Evolutionary conservation across 2,797 vertebrate genomes (phyloP), one percentile per base, ranked within the genome.

Genomic region (Molossus molossus): DNA sequence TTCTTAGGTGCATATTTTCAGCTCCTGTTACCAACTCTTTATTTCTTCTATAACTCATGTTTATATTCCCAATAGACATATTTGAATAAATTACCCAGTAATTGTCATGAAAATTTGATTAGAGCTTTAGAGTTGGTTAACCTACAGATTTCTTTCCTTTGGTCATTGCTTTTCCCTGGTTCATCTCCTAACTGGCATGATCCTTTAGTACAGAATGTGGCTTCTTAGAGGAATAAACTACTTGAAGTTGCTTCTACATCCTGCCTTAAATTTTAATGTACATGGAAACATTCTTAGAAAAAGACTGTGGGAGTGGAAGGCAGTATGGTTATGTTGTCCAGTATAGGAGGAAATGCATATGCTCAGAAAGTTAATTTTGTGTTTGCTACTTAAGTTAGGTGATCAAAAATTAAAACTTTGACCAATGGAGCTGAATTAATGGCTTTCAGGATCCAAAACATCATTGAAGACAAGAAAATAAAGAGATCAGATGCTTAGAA

Each of bases 71-170:
- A 73, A 62, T 29, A 60, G 45, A 85, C 18, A 73, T 89, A 67
- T 89, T 72, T 85, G 73, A 25, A 55, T 72, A 79, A 72, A 15
- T 89, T 84, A 60, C 77, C 48, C 70, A 84, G 72, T 92, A 79
- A 48, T 21, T 50, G 10, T 79, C 58, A 65, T 65, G 45, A 2
- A 45, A 21, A 55, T 62, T 82, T 82, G 20, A n/a, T 69, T 76
- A 69, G 60, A 37, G 14, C 1, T 45, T 84, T 73, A 65, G 48
- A 79, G 45, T 55, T 84, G 65, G 58, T 3, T 40, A 48, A n/a
- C 5, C 21, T 53, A 18, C 17, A 92, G n/a, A 53, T 65, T 84
- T 84, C 3, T 20, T 83, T 84, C 37, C 27, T 73, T 81, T 60
- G n/a, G 13, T 60, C 27, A 79, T 45, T 80, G 57, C n/a, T 88